Conservation (phyloP, 2,113 vertebrate genomes). For the Upupa epops region DNA sequence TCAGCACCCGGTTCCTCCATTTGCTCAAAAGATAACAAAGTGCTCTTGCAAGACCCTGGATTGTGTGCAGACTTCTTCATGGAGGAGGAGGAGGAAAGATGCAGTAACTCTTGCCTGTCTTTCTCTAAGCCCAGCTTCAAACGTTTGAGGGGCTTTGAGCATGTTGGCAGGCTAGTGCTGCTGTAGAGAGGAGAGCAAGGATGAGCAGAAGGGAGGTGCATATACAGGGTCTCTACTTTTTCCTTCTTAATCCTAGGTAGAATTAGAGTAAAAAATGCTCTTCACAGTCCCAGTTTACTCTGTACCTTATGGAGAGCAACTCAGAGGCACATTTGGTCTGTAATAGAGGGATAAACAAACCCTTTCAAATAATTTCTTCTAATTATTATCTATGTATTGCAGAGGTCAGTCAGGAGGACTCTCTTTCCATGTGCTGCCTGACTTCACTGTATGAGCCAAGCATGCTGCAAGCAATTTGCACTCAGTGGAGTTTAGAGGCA, state of each 20-base stretch:
- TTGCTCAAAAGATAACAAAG: neutral
- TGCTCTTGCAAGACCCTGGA: neutral
- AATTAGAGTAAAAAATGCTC: neutral
- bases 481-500: neutral
- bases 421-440: neutral
- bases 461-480: neutral
- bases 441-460: neutral
- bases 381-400: neutral
- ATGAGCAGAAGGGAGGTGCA: neutral
- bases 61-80: neutral
- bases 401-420: conserved; percentile 24
- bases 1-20: neutral
- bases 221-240: neutral
- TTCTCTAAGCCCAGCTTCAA: neutral
- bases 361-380: neutral
- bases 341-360: neutral
- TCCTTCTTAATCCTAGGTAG: neutral
- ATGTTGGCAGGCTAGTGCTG: neutral
- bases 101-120: neutral
- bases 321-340: neutral
- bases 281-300: neutral
- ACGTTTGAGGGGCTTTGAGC: neutral
- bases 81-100: neutral
- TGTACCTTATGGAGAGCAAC: neutral
- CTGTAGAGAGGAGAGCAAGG: neutral